Percentiles rank a stretch among this genome's conserved stretches.
phyloP scores from a whole-genome alignment of 2,797 vertebrate genomes.

The Pangasius macronema region DNA sequence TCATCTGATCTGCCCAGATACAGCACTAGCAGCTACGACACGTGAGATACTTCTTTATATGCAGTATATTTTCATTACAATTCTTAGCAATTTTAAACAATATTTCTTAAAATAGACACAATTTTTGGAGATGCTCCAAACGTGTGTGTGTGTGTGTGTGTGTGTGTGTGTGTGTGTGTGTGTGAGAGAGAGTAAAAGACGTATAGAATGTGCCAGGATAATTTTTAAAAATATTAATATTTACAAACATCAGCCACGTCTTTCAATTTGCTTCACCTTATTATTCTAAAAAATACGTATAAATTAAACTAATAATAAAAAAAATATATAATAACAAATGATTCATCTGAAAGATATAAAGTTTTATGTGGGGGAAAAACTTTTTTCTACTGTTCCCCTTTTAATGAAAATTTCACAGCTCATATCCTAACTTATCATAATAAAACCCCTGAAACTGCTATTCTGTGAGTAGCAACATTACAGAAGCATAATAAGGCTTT shows the following conservation, averaged over 20 bases:
- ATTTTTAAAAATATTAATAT: background rate
- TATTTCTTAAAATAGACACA: background rate
- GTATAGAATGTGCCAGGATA: background rate
- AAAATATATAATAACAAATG: background rate
- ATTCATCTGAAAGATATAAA: background rate
- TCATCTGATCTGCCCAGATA: constrained; percentile 61
- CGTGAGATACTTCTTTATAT: background rate
- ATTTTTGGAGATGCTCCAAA: background rate
- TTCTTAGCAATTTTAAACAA: background rate
- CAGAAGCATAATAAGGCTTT: constrained; percentile 1
- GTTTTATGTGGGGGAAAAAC: background rate
- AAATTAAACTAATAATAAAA: background rate
- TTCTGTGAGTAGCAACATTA: background rate
- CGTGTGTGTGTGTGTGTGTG: no score
- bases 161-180: no score
- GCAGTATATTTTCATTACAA: background rate
- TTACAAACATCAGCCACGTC: background rate
- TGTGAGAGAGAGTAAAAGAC: background rate
- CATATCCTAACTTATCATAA: background rate
- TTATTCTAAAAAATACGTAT: background rate
- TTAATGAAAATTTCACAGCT: constrained; percentile 1
- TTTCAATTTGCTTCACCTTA: background rate
- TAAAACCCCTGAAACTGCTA: background rate
- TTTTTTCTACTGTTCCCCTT: background rate
- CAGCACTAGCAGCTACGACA: constrained; percentile 52